Conservation (phyloP, 2,113 vertebrate species). For the Malurus elegans region DNA sequence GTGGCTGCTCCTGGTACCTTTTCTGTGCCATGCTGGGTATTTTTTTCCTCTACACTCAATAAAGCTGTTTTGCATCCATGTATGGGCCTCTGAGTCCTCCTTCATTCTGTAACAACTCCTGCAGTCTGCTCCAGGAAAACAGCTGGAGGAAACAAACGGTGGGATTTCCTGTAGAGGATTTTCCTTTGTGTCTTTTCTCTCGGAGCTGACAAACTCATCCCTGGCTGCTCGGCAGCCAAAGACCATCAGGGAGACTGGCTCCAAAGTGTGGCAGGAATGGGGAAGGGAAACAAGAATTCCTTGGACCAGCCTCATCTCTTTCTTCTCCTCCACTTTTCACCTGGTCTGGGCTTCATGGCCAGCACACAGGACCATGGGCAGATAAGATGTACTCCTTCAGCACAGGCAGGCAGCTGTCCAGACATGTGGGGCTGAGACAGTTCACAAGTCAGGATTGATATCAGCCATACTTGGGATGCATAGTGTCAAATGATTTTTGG, state of each 20-base stretch:
- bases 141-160: not conserved
- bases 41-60: not conserved
- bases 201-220: not conserved
- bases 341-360: not conserved
- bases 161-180: not conserved
- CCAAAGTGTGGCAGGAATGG: not conserved
- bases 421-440: not conserved
- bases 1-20: not conserved
- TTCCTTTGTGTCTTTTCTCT: not conserved
- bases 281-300: not conserved
- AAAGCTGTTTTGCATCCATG: not conserved
- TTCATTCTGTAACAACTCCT: not conserved
- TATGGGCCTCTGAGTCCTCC: not conserved
- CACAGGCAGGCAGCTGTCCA: not conserved
- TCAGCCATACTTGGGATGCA: fast-evolving
- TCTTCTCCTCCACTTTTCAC: not conserved
- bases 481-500: not conserved
- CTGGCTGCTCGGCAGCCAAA: not conserved
- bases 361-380: not conserved
- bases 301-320: not conserved
- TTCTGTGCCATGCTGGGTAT: not conserved
- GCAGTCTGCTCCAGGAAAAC: not conserved
- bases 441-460: not conserved
- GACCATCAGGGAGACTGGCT: not conserved
- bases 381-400: not conserved